Conservation (phyloP, 2,888 invertebrate genomes). For the Ecdyonurus torrentis region DNA sequence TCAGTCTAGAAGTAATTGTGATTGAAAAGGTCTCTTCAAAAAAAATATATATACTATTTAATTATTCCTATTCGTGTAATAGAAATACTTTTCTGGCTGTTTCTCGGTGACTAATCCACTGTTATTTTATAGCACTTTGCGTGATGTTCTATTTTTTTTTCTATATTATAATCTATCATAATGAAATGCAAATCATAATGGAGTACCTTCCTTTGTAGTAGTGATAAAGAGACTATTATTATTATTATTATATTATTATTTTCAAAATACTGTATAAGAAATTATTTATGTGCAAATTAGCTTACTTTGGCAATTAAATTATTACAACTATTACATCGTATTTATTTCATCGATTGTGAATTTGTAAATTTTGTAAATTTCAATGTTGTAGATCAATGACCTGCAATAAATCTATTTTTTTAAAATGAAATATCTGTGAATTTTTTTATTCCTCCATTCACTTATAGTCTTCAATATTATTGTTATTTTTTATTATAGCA, state of each 20-base stretch:
- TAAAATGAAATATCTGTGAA: too few relatives aligned
- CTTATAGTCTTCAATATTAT: slow-evolving; percentile 1
- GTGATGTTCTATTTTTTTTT: not conserved
- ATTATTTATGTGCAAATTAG: too few relatives aligned
- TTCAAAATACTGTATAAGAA: too few relatives aligned
- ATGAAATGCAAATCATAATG: not conserved
- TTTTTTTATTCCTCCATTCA: too few relatives aligned
- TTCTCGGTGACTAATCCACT: not conserved
- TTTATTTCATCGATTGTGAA: too few relatives aligned
- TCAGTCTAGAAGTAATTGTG: too few relatives aligned
- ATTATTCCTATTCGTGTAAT: too few relatives aligned
- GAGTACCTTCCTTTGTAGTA: not conserved
- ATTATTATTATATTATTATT: too few relatives aligned
- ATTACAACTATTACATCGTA: too few relatives aligned
- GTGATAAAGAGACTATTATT: not conserved
- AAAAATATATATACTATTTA: too few relatives aligned
- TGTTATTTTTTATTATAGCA: slow-evolving; percentile 5
- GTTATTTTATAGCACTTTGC: not conserved
- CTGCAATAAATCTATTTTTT: not conserved
- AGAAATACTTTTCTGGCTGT: not conserved
- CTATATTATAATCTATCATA: not conserved
- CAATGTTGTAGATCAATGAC: not conserved
- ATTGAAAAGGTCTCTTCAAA: too few relatives aligned
- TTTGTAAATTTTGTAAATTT: not conserved
- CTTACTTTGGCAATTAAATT: too few relatives aligned